Base-by-base conservation (phyloP, 2,888 invertebrate species). In the Archips xylosteana region DNA sequence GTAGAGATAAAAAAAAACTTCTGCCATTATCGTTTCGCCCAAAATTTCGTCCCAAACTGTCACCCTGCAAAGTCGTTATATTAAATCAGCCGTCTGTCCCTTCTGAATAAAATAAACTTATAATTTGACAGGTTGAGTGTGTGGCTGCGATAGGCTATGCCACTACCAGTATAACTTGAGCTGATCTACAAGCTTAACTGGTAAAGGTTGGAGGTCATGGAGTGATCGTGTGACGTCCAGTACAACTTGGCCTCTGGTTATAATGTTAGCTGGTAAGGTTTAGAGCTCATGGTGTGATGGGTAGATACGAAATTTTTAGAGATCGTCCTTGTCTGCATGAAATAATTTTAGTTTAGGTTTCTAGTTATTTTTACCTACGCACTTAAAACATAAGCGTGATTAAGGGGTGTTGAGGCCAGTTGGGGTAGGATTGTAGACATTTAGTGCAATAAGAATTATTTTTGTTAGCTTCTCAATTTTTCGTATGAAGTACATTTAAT, bases 41-140 rank as follows among this genome's bases (percentile, higher is more conserved):
- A n/a, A 57, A 73, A 73, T 39, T 63, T 57, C 57, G 57, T 49
- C 68, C 65, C 5, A 49, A 57, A 47, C 54, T 42, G 70, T 63
- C 54, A 70, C 39, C 15, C 36, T 36, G 57, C 36, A 51, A 34
- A 34, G 75, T 39, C 69, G 65, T 75, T 76, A 76, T 79, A 82
- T 82, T 80, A 82, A 82, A 82, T 83, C 79, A 77, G 69, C 13
- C 15, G 79, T 54, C 23, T 54, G 54, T 75, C 82, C 80, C 76
- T 70, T 77, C 72, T 75, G 77, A 62, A 74, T 74, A 71, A 82
- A 62, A 74, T 74, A 71, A 82, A 81, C 78, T 79, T 78, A 74
- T 61, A 73, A 75, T 75, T 70, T 68, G 75, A 76, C 76, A 75
- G 75, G 67, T 67, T 23, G 67, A 60, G 62, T 63, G 61, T 63